Conservation (phyloP, 2,888 invertebrate genomes). For the Dusona sp. region DNA sequence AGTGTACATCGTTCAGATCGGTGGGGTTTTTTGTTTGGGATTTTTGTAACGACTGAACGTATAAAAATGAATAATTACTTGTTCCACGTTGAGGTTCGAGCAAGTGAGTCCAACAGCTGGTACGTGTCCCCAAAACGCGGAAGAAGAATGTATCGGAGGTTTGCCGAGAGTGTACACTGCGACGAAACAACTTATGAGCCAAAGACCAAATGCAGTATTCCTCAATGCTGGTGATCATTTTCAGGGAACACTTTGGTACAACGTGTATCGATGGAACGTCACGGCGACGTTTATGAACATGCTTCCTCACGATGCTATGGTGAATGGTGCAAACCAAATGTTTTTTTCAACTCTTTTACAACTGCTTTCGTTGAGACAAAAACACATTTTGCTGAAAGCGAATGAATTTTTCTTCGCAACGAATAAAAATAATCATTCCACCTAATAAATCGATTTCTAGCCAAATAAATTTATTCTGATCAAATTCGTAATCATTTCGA, state of each 20-base stretch:
- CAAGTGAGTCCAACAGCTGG: constrained; percentile 87
- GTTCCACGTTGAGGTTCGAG: constrained; percentile 86
- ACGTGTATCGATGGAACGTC: constrained; percentile 90
- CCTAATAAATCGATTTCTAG: too few species aligned
- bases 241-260: constrained; percentile 95
- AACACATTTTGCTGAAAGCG: too few species aligned
- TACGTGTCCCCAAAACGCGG: constrained; percentile 85
- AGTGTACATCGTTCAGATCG: too few species aligned
- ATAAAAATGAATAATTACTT: neutral
- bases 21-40: too few species aligned
- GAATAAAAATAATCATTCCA: too few species aligned
- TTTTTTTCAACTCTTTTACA: neutral
- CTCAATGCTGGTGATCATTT: constrained; percentile 94
- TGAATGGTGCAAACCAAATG: constrained; percentile 82
- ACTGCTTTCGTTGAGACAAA: too few species aligned
- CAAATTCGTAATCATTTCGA: too few species aligned
- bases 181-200: constrained; percentile 82
- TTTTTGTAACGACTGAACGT: neutral
- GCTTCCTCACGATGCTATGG: constrained; percentile 91
- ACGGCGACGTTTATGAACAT: constrained; percentile 91
- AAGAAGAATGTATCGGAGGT: constrained; percentile 88
- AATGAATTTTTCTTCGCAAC: too few species aligned
- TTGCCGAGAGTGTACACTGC: constrained; percentile 88
- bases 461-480: too few species aligned
- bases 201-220: constrained; percentile 88